phyloP scores from a whole-genome alignment of 2,113 vertebrate genomes.

The Forbesichthys papilliferus region DNA sequence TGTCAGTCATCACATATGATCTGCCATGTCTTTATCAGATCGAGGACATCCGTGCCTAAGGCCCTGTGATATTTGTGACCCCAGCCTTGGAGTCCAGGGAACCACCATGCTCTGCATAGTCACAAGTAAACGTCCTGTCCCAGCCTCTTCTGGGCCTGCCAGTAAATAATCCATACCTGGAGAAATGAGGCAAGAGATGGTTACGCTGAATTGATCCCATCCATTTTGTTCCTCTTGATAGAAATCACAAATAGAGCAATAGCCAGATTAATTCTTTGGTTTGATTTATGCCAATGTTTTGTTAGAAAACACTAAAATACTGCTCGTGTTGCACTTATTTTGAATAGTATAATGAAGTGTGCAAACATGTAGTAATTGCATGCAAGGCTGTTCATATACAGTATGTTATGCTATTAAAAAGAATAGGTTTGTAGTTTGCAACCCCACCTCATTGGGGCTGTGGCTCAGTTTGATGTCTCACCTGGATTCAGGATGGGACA shows the following conservation, averaged over 20 bases:
- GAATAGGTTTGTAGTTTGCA: too few species aligned
- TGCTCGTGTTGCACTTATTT: too few species aligned
- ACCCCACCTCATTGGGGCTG: too few species aligned
- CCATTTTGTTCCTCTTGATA: too few species aligned
- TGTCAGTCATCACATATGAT: too few species aligned
- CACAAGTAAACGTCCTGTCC: constrained; percentile 81
- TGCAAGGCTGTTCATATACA: too few species aligned
- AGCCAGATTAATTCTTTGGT: too few species aligned
- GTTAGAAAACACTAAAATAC: too few species aligned
- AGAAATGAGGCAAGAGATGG: not conserved
- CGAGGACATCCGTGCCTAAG: constrained; percentile 64
- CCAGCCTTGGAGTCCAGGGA: constrained; percentile 81
- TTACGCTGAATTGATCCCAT: constrained; percentile 18
- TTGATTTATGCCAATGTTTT: too few species aligned
- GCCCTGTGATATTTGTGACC: constrained; percentile 61
- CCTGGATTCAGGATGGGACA: constrained; percentile 90
- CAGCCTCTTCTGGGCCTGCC: constrained; percentile 82
- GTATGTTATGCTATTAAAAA: too few species aligned
- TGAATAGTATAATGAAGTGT: too few species aligned
- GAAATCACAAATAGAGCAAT: not conserved
- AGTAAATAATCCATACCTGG: constrained; percentile 85
- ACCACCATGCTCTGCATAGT: constrained; percentile 86
- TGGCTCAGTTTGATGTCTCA: constrained; percentile 30
- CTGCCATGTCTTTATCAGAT: constrained; percentile 10
- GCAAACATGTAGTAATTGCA: too few species aligned